A percentile compares a stretch with the other conserved stretches of the same genome.
Conservation (phyloP, 37 sponge, comb jelly and placozoan species). For the Cladorhizidae sp. region DNA sequence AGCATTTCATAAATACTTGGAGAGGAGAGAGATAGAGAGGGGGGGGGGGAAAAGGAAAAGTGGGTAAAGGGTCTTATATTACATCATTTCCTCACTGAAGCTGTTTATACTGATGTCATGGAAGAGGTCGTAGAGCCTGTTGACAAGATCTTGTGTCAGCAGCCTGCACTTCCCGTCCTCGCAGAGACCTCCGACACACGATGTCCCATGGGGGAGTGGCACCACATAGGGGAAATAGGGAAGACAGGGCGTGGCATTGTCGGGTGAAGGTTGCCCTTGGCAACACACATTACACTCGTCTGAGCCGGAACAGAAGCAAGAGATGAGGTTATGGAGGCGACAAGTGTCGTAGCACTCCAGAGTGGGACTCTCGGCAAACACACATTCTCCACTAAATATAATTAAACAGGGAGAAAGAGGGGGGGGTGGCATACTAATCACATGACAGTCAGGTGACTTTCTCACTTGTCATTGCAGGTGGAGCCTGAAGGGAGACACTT, state of each 20-base stretch:
- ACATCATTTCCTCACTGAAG: constrained; percentile 42
- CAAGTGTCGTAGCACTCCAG: constrained; percentile 30
- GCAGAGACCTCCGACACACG: constrained; percentile 58
- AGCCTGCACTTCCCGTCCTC: constrained; percentile 17
- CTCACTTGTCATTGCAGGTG: neutral
- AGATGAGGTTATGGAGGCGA: constrained; percentile 8
- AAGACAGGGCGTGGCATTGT: neutral
- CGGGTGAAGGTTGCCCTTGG: neutral
- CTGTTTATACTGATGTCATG: constrained; percentile 10
- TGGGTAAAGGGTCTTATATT: too few relatives aligned
- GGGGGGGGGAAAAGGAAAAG: too few relatives aligned
- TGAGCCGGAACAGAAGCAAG: constrained; percentile 17
- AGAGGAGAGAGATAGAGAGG: too few relatives aligned
- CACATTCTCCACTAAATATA: constrained; percentile 1
- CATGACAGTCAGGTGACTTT: too few relatives aligned
- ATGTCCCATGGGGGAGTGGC: constrained; percentile 23
- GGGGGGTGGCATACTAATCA: too few relatives aligned
- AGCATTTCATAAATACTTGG: too few relatives aligned
- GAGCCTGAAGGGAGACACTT: neutral
- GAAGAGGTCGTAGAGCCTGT: constrained; percentile 29
- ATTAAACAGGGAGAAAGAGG: neutral
- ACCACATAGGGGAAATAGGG: neutral
- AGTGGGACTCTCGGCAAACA: neutral
- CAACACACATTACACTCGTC: constrained; percentile 29
- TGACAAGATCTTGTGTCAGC: constrained; percentile 28